Evolutionary conservation across 1,140 invertebrate genomes (phyloP).

Genomic region (Micrasema longulum): DNA sequence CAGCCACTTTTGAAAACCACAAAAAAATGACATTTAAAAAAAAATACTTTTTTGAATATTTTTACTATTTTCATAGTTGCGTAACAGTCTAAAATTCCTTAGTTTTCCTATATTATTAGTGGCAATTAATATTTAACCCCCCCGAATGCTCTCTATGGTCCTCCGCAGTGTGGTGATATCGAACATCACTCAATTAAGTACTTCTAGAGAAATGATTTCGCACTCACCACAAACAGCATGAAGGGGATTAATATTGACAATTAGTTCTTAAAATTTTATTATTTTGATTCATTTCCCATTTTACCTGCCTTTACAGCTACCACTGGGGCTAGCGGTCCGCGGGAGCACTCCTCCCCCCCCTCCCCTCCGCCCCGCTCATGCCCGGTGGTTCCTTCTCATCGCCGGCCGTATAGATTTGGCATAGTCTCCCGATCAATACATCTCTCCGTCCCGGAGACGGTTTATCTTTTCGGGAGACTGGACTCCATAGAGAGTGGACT

Average conservation of each 20-base stretch:
- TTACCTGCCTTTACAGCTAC: slow-evolving; percentile 29
- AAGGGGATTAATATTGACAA: too few relatives aligned
- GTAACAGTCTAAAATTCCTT: too few relatives aligned
- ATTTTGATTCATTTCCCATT: slow-evolving; percentile 31
- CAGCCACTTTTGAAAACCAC: too few relatives aligned
- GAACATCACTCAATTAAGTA: too few relatives aligned
- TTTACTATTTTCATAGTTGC: too few relatives aligned
- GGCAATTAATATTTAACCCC: too few relatives aligned
- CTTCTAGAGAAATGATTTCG: too few relatives aligned
- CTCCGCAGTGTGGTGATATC: too few relatives aligned
- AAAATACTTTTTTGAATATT: too few relatives aligned
- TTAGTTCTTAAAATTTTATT: slow-evolving; percentile 1
- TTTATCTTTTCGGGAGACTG: neutral
- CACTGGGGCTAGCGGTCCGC: slow-evolving; percentile 4
- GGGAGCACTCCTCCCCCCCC: slow-evolving; percentile 7
- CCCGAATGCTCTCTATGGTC: too few relatives aligned
- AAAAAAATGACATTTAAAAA: too few relatives aligned
- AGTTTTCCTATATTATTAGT: neutral
- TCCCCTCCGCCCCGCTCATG: neutral
- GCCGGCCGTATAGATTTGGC: neutral
- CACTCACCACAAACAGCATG: too few relatives aligned
- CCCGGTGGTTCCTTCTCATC: neutral
- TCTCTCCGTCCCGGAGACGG: neutral
- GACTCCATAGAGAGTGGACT: neutral
- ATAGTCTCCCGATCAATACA: neutral